Percentiles rank a stretch among this genome's conserved stretches.
Evolutionary conservation across 2,113 vertebrate genomes (phyloP).

Genomic region (Cochlearius cochlearius): DNA sequence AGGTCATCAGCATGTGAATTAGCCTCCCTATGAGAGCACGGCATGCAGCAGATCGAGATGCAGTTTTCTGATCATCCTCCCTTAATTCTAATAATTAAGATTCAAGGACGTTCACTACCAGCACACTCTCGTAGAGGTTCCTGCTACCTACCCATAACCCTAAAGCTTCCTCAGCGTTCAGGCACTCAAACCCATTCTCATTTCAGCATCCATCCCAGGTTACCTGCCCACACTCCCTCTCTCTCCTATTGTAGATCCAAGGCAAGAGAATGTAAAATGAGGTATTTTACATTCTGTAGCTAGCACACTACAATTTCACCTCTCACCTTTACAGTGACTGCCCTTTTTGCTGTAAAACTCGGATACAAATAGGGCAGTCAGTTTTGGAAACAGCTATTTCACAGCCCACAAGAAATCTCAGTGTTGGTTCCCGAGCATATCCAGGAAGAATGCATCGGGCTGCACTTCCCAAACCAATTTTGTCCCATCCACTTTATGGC

Average conservation of each 20-base stretch:
- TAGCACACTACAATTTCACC: neutral
- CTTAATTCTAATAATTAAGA: neutral
- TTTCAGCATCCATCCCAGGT: neutral
- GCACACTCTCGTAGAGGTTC: neutral
- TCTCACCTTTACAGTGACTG: neutral
- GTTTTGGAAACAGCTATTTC: neutral
- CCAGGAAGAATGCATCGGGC: neutral
- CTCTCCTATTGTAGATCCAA: neutral
- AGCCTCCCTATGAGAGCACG: neutral
- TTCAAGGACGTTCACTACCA: neutral
- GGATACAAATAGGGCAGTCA: neutral
- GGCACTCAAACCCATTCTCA: neutral
- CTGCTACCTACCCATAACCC: neutral
- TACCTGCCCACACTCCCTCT: neutral
- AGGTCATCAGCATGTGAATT: neutral
- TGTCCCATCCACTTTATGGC: neutral
- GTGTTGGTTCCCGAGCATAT: rapidly evolving
- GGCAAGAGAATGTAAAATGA: neutral
- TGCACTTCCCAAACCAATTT: neutral
- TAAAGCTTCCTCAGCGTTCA: neutral
- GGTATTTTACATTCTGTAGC: neutral
- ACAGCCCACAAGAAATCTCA: neutral
- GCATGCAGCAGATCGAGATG: neutral
- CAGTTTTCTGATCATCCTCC: neutral
- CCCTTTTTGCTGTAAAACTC: neutral